A percentile compares a stretch with the other conserved stretches of the same genome.
Conservation (phyloP, 2,797 vertebrate genomes). For the Hippopotamyrus pictus region DNA sequence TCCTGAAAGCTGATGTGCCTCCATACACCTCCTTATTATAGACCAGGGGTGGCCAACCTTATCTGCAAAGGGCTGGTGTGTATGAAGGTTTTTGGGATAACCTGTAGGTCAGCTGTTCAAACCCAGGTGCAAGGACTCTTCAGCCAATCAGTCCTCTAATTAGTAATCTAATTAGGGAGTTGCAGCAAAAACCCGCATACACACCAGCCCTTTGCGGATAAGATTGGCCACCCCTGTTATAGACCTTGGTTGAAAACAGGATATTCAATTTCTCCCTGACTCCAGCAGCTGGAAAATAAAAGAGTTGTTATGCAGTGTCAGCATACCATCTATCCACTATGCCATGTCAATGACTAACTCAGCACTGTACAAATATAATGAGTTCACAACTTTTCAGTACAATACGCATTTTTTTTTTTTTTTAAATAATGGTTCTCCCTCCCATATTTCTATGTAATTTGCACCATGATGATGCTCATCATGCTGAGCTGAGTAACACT, state of each 20-base stretch:
- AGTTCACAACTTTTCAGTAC: background rate
- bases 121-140: too few species aligned
- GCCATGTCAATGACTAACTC: background rate
- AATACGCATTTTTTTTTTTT: background rate
- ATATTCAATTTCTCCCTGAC: background rate
- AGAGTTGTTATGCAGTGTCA: background rate
- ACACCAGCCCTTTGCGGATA: too few species aligned
- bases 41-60: background rate
- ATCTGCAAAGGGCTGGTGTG: too few species aligned
- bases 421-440: background rate
- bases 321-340: background rate
- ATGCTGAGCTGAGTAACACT: background rate
- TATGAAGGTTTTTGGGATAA: too few species aligned
- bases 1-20: background rate
- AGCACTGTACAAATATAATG: background rate
- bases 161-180: too few species aligned
- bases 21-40: background rate
- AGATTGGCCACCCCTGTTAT: background rate
- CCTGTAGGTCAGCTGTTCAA: too few species aligned
- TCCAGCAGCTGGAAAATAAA: background rate
- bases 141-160: too few species aligned
- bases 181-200: too few species aligned
- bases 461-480: background rate
- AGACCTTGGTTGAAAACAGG: background rate
- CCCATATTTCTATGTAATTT: background rate